These are phyloP conservation scores for Onychostoma macrolepis DNA, from an alignment of 2,113 vertebrate species.

Conservation along the genomic window DNA sequence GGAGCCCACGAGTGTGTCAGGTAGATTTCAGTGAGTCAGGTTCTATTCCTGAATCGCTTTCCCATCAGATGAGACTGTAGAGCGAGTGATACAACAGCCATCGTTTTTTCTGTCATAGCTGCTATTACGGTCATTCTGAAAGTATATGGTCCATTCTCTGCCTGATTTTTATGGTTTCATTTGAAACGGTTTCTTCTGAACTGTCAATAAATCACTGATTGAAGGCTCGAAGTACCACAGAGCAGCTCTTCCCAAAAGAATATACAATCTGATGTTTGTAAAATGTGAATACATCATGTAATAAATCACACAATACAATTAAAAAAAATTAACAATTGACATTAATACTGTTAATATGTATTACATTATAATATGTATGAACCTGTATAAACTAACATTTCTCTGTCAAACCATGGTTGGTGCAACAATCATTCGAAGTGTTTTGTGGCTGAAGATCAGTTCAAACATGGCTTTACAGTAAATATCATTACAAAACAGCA, in stretches of 20 bases:
- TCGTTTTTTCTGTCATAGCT: not conserved
- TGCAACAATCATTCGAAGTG: not conserved
- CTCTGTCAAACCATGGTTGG: not conserved
- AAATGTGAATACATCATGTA: not conserved
- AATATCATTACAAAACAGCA: not conserved
- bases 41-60: no score
- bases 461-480: not conserved
- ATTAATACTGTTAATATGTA: not conserved
- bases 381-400: not conserved
- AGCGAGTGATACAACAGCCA: not conserved
- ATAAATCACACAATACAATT: not conserved
- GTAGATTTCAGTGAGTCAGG: no score
- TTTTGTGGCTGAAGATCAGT: not conserved
- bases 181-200: not conserved
- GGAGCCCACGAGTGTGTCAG: no score
- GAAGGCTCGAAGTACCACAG: not conserved
- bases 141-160: not conserved
- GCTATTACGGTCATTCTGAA: not conserved
- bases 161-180: not conserved
- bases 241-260: not conserved
- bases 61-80: not conserved
- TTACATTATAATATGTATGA: no score
- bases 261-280: not conserved
- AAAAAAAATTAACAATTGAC: not conserved
- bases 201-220: not conserved